These are phyloP conservation scores for Whitmania pigra DNA, from an alignment of 1,140 invertebrate species.

Conservation along the genomic window DNA sequence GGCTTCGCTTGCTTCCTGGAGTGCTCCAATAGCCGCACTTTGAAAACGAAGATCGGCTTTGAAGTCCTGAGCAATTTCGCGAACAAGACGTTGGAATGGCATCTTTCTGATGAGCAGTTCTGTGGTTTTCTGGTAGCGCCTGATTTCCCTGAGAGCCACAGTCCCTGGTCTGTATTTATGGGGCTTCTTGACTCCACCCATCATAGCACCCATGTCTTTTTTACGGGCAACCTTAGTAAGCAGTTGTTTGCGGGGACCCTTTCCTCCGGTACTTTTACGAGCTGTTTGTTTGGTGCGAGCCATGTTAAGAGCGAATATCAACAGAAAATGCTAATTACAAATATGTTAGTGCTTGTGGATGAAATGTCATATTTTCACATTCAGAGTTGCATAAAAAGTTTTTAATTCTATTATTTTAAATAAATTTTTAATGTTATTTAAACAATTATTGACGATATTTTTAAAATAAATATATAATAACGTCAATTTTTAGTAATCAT, in stretches of 20 bases:
- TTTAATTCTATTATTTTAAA: too few relatives aligned
- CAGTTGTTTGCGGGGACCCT: slow-evolving; percentile 71
- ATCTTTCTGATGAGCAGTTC: slow-evolving; percentile 55
- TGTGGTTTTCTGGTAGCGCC: slow-evolving; percentile 52
- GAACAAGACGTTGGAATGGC: slow-evolving; percentile 42
- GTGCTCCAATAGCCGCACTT: slow-evolving; percentile 59
- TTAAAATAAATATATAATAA: too few relatives aligned
- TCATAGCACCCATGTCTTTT: slow-evolving; percentile 71
- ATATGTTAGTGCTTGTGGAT: too few relatives aligned
- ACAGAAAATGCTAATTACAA: too few relatives aligned
- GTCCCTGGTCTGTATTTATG: slow-evolving; percentile 44
- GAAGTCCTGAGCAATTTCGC: slow-evolving; percentile 68
- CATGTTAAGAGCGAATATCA: slow-evolving; percentile 46
- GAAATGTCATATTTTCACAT: too few relatives aligned
- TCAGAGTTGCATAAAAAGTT: too few relatives aligned
- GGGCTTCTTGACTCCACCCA: slow-evolving; percentile 68
- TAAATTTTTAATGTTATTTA: too few relatives aligned
- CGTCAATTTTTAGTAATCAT: too few relatives aligned
- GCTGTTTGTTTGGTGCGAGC: slow-evolving; percentile 72
- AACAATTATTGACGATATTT: too few relatives aligned
- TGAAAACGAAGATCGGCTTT: slow-evolving; percentile 66
- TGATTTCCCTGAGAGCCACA: slow-evolving; percentile 30
- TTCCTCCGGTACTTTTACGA: slow-evolving; percentile 53
- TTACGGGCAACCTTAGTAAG: slow-evolving; percentile 66
- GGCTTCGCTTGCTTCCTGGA: slow-evolving; percentile 22